Evolutionary conservation across 1,140 invertebrate genomes (phyloP), one percentile per base, ranked within the genome.

Genomic region (Trigoniulus corallinus): DNA sequence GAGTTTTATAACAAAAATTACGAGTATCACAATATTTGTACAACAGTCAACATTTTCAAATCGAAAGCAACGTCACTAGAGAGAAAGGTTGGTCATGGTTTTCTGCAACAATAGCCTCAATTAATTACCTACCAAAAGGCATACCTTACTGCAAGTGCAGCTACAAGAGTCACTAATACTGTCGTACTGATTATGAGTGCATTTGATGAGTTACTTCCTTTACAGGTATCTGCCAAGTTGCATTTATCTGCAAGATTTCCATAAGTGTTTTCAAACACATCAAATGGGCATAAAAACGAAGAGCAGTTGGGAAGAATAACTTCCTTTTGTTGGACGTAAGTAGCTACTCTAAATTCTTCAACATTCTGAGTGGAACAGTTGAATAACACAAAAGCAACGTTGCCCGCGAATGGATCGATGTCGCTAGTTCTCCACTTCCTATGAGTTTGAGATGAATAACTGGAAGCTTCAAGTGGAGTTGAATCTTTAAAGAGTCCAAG

Each of bases 371-470:
- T 44, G 22, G 10, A 12, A 39, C 47, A 48, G 3, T 48, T 18
- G 13, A 48, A 86, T 45, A 84, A 69, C 51, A 89, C 73, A 61
- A 92, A 83, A 46, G 79, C 83, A 48, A 93, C 63, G 64, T 92
- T 93, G n/a, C 81, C 74, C 52, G 76, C 83, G 67, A 93, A 93
- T 13, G 80, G 72, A 61, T 84, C 80, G 56, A 92, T 86, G 18
- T 75, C 56, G 52, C 80, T 82, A 0, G 78, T 76, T 53, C 72
- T 76, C 81, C 87, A 95, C 42, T 68, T 62, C 47, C 88, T 73
- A 40, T 71, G 59, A 54, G 62, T 72, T 56, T 74, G 64, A 24
- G 58, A 2, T 7, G 69, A 56, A 58, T 74, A 79, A 46, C 76
- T 71, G 54, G 79, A 68, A 47, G 77, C 74, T 24, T 59, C 75